Evolutionary conservation across 2,888 invertebrate genomes (phyloP).

Genomic region (Neoascia interrupta): DNA sequence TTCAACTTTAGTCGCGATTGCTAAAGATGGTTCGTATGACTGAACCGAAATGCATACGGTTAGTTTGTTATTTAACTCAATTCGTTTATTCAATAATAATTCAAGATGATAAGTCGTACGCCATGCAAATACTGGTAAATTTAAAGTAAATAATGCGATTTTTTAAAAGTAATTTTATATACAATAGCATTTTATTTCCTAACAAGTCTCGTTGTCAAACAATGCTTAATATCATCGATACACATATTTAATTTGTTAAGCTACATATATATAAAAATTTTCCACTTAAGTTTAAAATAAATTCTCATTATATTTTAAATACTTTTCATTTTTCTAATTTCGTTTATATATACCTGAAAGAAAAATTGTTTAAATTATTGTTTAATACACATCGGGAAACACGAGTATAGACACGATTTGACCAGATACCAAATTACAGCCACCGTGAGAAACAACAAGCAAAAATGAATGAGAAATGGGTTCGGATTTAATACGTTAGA

Average conservation of each 20-base stretch:
- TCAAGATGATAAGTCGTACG: too few relatives aligned
- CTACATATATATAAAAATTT: constrained; percentile 54
- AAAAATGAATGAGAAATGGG: constrained; percentile 24
- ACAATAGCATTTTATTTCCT: constrained; percentile 65
- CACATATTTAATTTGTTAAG: constrained; percentile 59
- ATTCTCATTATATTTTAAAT: constrained; percentile 52
- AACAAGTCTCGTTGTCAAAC: constrained; percentile 51
- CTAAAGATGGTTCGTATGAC: too few relatives aligned
- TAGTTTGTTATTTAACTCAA: too few relatives aligned
- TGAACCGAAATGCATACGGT: too few relatives aligned
- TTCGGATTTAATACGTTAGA: constrained; percentile 14
- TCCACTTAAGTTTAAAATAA: constrained; percentile 58
- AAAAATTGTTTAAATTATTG: constrained; percentile 35
- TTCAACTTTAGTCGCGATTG: too few relatives aligned
- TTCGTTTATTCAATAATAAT: too few relatives aligned
- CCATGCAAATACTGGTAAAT: too few relatives aligned
- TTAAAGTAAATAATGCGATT: too few relatives aligned
- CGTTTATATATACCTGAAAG: constrained; percentile 65
- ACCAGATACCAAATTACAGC: constrained; percentile 53
- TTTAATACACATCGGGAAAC: constrained; percentile 37
- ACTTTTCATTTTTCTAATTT: constrained; percentile 49
- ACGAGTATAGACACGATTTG: constrained; percentile 34
- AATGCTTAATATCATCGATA: constrained; percentile 53
- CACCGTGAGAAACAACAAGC: constrained; percentile 45
- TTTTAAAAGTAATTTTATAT: constrained; percentile 49